phyloP scores from a whole-genome alignment of 2,113 vertebrate genomes.

The Colossoma macropomum region DNA sequence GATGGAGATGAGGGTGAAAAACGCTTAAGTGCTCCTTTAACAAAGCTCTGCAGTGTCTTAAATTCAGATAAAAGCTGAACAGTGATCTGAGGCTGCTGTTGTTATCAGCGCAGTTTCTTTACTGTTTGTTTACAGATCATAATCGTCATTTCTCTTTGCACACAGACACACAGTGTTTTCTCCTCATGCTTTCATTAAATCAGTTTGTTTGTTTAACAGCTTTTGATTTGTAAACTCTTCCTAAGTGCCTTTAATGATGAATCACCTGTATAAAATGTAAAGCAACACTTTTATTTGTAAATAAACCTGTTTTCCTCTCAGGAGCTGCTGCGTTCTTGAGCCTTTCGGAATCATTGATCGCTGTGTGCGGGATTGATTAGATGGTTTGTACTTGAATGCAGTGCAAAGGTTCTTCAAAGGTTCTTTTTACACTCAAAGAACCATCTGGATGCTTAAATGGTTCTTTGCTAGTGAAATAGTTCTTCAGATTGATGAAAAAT shows the following conservation, averaged over 20 bases:
- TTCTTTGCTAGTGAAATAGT: no score
- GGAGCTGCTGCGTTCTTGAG: constrained; percentile 20
- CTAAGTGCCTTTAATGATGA: constrained; percentile 71
- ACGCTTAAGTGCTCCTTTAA: not conserved
- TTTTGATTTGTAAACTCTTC: constrained; percentile 55
- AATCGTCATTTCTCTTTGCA: not conserved
- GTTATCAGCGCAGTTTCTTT: not conserved
- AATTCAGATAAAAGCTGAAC: not conserved
- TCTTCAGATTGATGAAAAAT: no score
- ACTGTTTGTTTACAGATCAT: not conserved
- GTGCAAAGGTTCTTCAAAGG: no score
- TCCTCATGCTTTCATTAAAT: constrained; percentile 65
- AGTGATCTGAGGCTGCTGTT: not conserved
- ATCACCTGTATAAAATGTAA: constrained; percentile 66
- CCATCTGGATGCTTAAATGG: no score
- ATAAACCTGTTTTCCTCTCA: constrained; percentile 70
- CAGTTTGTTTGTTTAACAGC: constrained; percentile 32
- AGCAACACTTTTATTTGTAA: constrained; percentile 69
- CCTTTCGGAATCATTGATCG: not conserved
- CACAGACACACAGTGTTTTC: constrained; percentile 15
- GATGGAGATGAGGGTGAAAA: not conserved
- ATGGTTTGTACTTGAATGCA: no score
- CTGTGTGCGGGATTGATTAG: not conserved
- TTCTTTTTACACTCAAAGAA: no score
- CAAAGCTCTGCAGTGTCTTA: no score